These are phyloP conservation scores for Stichopus chloronotus DNA, from an alignment of 35 echinoderm and acorn worm genomes.

Conservation along the genomic window DNA sequence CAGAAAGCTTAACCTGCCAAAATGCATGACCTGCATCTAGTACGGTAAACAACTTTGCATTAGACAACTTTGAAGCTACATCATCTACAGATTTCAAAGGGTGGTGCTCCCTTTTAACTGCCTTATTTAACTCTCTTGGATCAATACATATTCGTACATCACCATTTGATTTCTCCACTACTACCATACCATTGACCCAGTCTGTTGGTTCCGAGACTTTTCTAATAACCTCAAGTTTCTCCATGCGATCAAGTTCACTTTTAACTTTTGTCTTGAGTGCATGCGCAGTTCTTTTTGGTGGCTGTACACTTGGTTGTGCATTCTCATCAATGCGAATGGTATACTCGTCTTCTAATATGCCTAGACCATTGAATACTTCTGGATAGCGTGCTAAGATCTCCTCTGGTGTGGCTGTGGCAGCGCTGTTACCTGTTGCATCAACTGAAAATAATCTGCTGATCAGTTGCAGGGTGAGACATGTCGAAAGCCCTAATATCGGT, in stretches of 20 bases:
- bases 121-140: slow-evolving; percentile 37
- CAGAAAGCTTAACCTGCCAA: slow-evolving; percentile 52
- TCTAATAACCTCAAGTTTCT: neutral
- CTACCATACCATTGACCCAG: slow-evolving; percentile 36
- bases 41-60: slow-evolving; percentile 31
- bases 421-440: no score
- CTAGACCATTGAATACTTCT: no score
- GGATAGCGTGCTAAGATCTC: no score
- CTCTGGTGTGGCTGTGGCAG: no score
- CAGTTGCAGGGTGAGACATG: no score
- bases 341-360: no score
- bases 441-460: no score
- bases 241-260: slow-evolving; percentile 12
- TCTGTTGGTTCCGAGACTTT: slow-evolving; percentile 22
- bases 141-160: slow-evolving; percentile 10
- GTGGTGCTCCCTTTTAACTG: no score
- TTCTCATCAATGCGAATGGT: no score
- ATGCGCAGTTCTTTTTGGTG: neutral
- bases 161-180: slow-evolving; percentile 19
- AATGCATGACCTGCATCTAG: slow-evolving; percentile 36
- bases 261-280: neutral
- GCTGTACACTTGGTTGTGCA: no score
- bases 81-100: no score
- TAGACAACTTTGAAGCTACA: neutral
- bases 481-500: no score